phyloP scores from a whole-genome alignment of 2,113 vertebrate genomes.

The Podiceps cristatus region DNA sequence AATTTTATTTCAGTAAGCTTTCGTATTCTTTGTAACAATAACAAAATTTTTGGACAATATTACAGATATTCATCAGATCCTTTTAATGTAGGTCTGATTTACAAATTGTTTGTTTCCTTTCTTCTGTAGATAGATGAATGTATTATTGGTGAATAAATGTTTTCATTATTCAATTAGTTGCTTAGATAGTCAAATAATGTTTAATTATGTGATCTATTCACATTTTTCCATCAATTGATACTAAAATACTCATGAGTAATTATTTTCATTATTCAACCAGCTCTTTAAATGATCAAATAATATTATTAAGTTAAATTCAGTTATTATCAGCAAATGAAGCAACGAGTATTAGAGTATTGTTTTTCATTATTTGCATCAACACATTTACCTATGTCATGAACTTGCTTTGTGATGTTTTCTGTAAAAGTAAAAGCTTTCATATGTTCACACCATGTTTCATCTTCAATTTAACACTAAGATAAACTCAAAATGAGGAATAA shows the following conservation, averaged over 20 bases:
- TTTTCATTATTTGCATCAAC: neutral
- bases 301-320: constrained; percentile 9
- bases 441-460: neutral
- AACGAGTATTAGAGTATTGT: neutral
- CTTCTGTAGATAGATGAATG: constrained; percentile 22
- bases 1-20: constrained; percentile 43
- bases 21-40: constrained; percentile 39
- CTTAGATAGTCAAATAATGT: constrained; percentile 52
- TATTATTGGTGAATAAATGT: constrained; percentile 43
- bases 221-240: constrained; percentile 24
- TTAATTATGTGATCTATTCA: constrained; percentile 44
- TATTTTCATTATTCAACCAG: constrained; percentile 42
- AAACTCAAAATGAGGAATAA: neutral
- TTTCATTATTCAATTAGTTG: constrained; percentile 56
- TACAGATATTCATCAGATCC: constrained; percentile 33
- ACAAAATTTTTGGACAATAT: constrained; percentile 44
- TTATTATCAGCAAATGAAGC: constrained; percentile 5
- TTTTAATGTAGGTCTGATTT: constrained; percentile 40
- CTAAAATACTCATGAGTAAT: constrained; percentile 15
- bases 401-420: neutral
- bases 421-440: neutral
- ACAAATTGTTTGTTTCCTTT: constrained; percentile 52
- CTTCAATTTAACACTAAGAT: neutral
- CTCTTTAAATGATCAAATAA: constrained; percentile 11
- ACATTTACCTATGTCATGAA: neutral